Conservation (phyloP, 2,888 invertebrate species). For the Odontothrips loti region DNA sequence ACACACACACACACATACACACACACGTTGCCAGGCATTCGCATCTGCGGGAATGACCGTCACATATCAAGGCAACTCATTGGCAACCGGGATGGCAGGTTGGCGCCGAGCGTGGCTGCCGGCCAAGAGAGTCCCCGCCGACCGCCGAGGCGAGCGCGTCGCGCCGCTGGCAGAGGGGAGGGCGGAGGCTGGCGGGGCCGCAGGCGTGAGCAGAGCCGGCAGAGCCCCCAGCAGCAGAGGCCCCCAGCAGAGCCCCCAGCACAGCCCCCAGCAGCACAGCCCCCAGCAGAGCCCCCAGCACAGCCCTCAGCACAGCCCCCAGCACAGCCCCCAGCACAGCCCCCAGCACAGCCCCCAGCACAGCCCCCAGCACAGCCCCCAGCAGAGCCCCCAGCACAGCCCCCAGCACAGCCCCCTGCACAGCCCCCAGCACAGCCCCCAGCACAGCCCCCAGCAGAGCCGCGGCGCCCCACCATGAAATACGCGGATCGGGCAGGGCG, state of each 20-base stretch:
- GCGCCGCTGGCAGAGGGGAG: neutral
- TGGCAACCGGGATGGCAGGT: conserved; percentile 10
- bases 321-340: neutral
- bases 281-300: neutral
- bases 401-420: neutral
- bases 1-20: too few species aligned
- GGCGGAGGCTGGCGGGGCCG: neutral
- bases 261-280: too few species aligned
- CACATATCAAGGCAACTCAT: conserved; percentile 19
- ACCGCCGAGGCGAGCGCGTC: neutral
- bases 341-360: neutral
- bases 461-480: neutral
- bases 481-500: neutral
- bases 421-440: neutral
- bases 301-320: too few species aligned
- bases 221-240: neutral
- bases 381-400: neutral
- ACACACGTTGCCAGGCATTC: too few species aligned
- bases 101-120: neutral
- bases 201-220: too few species aligned
- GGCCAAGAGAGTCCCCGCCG: neutral
- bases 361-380: too few species aligned
- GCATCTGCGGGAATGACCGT: neutral
- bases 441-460: neutral
- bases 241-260: too few species aligned